Percentiles rank a stretch among this genome's conserved stretches.
Conservation (phyloP, 2,113 vertebrate species). For the Bos javanicus region DNA sequence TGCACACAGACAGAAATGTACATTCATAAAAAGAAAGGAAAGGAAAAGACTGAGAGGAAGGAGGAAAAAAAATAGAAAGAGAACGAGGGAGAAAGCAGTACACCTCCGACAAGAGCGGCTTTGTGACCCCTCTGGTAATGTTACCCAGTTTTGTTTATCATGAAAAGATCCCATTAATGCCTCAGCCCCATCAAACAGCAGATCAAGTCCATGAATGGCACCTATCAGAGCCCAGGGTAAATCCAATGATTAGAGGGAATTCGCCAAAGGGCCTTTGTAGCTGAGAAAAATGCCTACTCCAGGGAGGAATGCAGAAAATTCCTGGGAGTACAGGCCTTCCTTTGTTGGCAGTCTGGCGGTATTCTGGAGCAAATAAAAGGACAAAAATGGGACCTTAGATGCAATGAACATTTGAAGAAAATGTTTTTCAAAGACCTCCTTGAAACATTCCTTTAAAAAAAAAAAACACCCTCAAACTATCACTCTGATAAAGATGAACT, state of each 20-base stretch:
- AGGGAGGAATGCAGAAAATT: conserved; percentile 97
- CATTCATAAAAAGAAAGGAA: conserved; percentile 56
- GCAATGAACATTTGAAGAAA: conserved; percentile 91
- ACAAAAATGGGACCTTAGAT: conserved; percentile 91
- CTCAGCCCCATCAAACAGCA: conserved; percentile 85
- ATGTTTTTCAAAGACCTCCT: conserved; percentile 85
- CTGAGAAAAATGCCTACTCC: conserved; percentile 96
- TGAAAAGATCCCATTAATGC: conserved; percentile 88
- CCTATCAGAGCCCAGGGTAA: conserved; percentile 92
- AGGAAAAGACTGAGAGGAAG: conserved; percentile 37
- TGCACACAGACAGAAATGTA: conserved; percentile 54
- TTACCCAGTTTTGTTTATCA: conserved; percentile 86
- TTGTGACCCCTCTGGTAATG: conserved; percentile 86
- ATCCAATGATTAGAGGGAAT: conserved; percentile 95
- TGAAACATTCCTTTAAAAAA: conserved; percentile 77
- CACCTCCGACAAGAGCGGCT: conserved; percentile 79
- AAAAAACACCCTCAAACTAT: conserved; percentile 68
- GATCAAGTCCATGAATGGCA: conserved; percentile 91
- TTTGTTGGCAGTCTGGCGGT: conserved; percentile 90
- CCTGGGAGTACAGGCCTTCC: conserved; percentile 93
- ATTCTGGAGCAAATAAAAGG: conserved; percentile 95
- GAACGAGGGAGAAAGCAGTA: conserved; percentile 54
- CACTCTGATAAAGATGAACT: conserved; percentile 76
- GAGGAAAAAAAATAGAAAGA: not conserved
- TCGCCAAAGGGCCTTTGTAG: conserved; percentile 95